These are phyloP conservation scores for Acanthopagrus latus DNA, from an alignment of 2,797 vertebrate genomes.

Conservation along the genomic window DNA sequence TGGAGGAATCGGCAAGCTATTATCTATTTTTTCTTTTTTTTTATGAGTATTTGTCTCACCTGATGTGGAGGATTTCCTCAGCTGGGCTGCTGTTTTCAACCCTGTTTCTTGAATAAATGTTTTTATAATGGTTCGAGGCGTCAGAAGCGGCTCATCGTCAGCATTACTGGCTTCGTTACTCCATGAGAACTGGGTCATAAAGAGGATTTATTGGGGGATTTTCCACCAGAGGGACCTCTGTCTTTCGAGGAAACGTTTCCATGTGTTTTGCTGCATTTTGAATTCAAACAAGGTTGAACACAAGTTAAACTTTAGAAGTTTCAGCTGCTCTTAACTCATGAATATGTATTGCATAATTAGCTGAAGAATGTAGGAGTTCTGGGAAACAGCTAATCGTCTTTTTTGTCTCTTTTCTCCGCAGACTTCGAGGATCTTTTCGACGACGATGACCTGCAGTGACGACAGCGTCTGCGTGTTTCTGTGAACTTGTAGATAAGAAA, in stretches of 20 bases:
- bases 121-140: neutral
- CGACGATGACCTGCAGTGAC: conserved; percentile 86
- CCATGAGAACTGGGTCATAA: neutral
- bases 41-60: too few relatives aligned
- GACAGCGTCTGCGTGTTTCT: conserved; percentile 17
- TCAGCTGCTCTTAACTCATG: neutral
- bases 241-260: neutral
- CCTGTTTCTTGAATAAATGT: neutral
- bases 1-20: neutral
- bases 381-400: conserved; percentile 15
- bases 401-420: conserved; percentile 43
- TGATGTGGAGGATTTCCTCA: neutral
- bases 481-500: conserved; percentile 48
- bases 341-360: neutral
- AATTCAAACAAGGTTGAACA: neutral
- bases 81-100: neutral
- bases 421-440: conserved; percentile 88
- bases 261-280: neutral
- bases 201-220: neutral
- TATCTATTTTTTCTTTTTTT: neutral
- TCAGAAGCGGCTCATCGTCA: neutral
- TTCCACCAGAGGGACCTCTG: neutral
- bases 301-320: neutral
- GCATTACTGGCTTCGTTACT: neutral
- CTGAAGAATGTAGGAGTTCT: neutral